Evolutionary conservation across 2,797 vertebrate species (phyloP).

Genomic region (Heteromormyrus szaboi): DNA sequence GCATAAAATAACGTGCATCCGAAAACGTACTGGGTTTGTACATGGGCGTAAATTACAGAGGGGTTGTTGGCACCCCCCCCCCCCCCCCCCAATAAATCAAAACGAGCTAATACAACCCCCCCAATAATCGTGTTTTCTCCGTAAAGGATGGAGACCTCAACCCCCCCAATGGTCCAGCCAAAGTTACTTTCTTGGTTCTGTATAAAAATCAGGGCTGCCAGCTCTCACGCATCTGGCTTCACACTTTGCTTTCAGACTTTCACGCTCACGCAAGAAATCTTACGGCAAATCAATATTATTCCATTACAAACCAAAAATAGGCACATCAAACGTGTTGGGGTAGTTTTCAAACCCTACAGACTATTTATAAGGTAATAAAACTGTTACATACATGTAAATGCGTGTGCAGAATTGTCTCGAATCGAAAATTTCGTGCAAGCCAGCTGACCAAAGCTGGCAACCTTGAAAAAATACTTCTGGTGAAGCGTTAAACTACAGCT

Average conservation of each 20-base stretch:
- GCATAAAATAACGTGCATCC: background rate
- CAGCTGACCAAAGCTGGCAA: background rate
- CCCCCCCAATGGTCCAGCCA: too few species aligned
- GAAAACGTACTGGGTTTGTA: background rate
- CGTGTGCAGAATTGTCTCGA: background rate
- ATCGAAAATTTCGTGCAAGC: background rate
- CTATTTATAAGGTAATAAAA: background rate
- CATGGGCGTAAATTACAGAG: too few species aligned
- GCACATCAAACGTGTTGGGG: background rate
- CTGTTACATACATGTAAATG: background rate
- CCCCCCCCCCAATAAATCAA: too few species aligned
- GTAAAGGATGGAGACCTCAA: too few species aligned
- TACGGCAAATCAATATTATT: background rate
- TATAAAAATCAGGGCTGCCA: background rate
- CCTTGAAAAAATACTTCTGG: background rate
- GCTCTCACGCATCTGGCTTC: background rate
- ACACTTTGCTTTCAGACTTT: background rate
- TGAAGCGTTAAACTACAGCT: background rate
- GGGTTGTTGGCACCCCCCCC: too few species aligned
- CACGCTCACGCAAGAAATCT: background rate
- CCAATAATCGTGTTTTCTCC: too few species aligned
- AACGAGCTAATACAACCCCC: too few species aligned
- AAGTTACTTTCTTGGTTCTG: background rate
- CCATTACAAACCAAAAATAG: background rate
- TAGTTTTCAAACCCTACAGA: background rate